Base-by-base conservation (phyloP, 2,113 vertebrate species). In the Isichthys henryi region DNA sequence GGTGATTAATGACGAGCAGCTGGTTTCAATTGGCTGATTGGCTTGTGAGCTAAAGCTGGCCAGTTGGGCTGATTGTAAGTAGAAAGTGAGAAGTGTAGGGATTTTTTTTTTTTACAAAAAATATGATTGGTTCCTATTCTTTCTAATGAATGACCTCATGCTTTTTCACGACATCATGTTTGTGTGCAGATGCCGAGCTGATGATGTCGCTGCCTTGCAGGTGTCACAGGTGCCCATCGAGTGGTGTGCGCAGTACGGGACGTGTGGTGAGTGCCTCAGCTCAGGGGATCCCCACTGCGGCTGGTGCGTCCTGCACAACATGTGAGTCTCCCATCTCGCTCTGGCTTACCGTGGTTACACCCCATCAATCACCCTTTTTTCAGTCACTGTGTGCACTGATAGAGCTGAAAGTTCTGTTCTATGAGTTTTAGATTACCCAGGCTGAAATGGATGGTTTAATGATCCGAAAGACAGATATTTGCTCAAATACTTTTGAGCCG, bases 201-300 rank as follows among this genome's bases (percentile, higher is more conserved):
- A 74, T 50, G 58, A 31, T 49, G 77, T 23, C 88, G 5, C 1
- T 50, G 13, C 91, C 84, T 3, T 93, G 39, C 92, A 99, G 98
- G 97, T 99, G 93, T 96, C 95, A 0, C 96, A 96, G 80, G 97
- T 99, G 46, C 97, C 98, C 0, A 97, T 99, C 92, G 98, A 99
- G 93, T 96, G 97, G 89, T 99, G 98, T 2, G 97, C 97, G 89
- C 98, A 99, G 94, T 97, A 98, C 0, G 90, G 93, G 4, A 97
- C 96, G 1, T 99, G 98, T 0, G 96, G 96, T 13, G 94, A 96
- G 88, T 99, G 98, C 90, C 94, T 99, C 93, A 97, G 97, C 91
- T 98, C 98, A 1, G 95, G 96, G 86, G 98, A 99, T 91, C 98
- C 98, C 17, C 98, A 99, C 94, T 99, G 98, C 0, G 98, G 98